These are phyloP conservation scores for Cecropterus lyciades DNA, from an alignment of 1,140 invertebrate genomes.

Conservation along the genomic window DNA sequence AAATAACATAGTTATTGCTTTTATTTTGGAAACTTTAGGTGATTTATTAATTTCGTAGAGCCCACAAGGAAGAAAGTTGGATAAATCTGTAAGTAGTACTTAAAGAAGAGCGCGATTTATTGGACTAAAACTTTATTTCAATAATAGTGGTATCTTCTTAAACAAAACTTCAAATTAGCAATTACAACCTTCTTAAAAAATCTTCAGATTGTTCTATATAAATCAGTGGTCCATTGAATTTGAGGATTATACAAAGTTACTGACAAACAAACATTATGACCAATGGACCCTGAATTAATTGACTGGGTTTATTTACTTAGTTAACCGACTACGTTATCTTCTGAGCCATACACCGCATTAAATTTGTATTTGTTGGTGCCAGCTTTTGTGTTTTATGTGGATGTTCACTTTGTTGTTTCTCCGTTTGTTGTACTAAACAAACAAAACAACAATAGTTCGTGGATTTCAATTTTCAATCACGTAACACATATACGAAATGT, in stretches of 20 bases:
- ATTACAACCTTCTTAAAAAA: no score
- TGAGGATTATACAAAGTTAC: conserved; percentile 54
- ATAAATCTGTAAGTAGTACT: no score
- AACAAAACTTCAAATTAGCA: no score
- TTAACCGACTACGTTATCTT: conserved; percentile 76
- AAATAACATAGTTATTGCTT: no score
- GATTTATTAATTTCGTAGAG: no score
- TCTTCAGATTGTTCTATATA: conserved; percentile 1
- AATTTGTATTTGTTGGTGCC: conserved; percentile 66
- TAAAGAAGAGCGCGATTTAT: no score
- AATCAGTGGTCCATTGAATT: conserved; percentile 11
- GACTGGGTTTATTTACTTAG: conserved; percentile 75
- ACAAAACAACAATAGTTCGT: background rate
- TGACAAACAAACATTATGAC: conserved; percentile 78
- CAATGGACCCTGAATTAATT: conserved; percentile 80
- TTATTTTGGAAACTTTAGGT: no score
- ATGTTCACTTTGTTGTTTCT: conserved; percentile 38
- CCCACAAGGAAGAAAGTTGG: no score
- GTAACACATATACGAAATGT: no score
- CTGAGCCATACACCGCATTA: conserved; percentile 64
- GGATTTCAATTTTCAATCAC: no score
- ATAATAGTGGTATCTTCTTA: no score
- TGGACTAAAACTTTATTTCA: no score
- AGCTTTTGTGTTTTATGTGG: conserved; percentile 33
- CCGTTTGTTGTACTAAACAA: conserved; percentile 32